phyloP scores from a whole-genome alignment of 2,888 invertebrate species.

The Mellilla xanthometata region DNA sequence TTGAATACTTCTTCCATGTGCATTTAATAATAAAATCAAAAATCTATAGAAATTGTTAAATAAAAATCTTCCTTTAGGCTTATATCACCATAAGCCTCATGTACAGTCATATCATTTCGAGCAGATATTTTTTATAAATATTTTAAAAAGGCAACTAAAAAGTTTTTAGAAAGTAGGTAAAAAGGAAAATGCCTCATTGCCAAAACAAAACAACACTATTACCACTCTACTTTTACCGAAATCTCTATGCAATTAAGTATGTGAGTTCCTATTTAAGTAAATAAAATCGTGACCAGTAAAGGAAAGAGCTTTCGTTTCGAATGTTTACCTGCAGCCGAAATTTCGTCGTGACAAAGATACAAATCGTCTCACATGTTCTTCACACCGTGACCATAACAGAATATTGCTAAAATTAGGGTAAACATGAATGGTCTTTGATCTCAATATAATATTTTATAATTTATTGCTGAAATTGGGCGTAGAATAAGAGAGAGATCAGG shows the following conservation, averaged over 20 bases:
- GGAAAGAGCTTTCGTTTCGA: conserved; percentile 36
- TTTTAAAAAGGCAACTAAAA: conserved; percentile 1
- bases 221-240: conserved; percentile 12
- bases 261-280: background rate
- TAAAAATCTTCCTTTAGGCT: no score
- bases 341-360: conserved; percentile 71
- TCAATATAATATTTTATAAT: no score
- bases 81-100: no score
- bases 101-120: no score
- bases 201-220: conserved; percentile 14
- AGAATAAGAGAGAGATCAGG: no score
- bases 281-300: conserved; percentile 28
- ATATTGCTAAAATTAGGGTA: conserved; percentile 26
- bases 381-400: conserved; percentile 43
- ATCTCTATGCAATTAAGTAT: conserved; percentile 12
- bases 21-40: no score
- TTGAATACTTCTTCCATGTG: no score
- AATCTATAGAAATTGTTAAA: no score
- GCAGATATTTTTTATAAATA: no score
- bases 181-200: conserved; percentile 9
- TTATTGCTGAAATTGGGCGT: no score
- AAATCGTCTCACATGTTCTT: conserved; percentile 64
- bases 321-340: conserved; percentile 59
- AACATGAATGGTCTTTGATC: no score
- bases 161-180: conserved; percentile 1